A percentile compares a stretch with the other conserved stretches of the same genome.
These are phyloP conservation scores for Lagocephalus sceleratus DNA, from an alignment of 2,797 vertebrate species.

Conservation along the genomic window DNA sequence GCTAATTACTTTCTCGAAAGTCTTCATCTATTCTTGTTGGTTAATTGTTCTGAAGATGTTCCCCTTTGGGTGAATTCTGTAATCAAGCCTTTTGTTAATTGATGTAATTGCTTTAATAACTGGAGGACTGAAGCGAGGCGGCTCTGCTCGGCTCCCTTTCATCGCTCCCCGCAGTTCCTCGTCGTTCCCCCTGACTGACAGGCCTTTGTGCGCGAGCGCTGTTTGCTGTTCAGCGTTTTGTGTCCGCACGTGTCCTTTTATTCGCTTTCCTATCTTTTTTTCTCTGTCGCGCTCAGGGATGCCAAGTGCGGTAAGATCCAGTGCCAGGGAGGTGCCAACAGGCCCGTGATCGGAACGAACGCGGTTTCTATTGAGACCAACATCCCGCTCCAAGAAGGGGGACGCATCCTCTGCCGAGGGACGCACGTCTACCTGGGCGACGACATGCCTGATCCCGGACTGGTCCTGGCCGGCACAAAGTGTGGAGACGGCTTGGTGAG, in stretches of 20 bases:
- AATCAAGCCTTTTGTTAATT: conserved; percentile 62
- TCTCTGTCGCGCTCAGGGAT: conserved; percentile 75
- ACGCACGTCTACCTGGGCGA: conserved; percentile 98
- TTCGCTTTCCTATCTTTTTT: neutral
- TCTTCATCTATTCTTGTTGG: conserved; percentile 48
- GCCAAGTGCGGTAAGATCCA: conserved; percentile 98
- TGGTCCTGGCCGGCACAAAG: conserved; percentile 95
- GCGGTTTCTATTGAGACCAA: conserved; percentile 99
- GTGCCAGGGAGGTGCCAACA: conserved; percentile 94
- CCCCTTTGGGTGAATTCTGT: conserved; percentile 51
- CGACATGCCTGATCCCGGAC: conserved; percentile 95
- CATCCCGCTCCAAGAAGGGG: conserved; percentile 92
- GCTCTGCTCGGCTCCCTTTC: conserved; percentile 30
- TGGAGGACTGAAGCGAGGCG: conserved; percentile 27
- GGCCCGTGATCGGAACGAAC: conserved; percentile 97
- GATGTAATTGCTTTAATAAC: conserved; percentile 62
- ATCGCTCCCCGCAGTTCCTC: conserved; percentile 26
- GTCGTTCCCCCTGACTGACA: conserved; percentile 32
- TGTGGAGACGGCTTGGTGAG: conserved; percentile 92
- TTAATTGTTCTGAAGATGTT: conserved; percentile 56
- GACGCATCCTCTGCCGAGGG: conserved; percentile 92
- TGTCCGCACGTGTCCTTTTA: neutral
- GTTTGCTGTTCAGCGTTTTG: conserved; percentile 12
- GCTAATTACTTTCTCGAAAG: conserved; percentile 45
- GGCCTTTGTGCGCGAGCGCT: conserved; percentile 1